A percentile compares a stretch with the other conserved stretches of the same genome.
Evolutionary conservation across 1,140 invertebrate species (phyloP).

Genomic region (Ctenoplectra terminalis): DNA sequence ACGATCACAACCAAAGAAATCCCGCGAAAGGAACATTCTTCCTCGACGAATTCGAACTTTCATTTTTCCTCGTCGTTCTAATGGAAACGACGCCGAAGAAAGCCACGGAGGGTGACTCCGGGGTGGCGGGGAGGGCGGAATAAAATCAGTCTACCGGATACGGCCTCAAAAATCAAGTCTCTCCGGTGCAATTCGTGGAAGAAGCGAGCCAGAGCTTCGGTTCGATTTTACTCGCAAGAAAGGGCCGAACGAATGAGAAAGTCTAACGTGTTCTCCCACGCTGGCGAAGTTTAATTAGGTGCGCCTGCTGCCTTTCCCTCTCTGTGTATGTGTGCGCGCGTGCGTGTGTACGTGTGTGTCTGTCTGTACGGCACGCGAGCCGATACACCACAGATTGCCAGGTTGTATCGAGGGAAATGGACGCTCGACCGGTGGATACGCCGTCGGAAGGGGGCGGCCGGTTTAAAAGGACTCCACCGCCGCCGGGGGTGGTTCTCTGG

Average conservation of each 20-base stretch:
- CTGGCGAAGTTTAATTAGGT: constrained; percentile 75
- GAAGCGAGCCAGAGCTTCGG: not conserved
- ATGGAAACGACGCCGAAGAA: constrained; percentile 25
- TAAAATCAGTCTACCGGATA: constrained; percentile 37
- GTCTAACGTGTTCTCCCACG: constrained; percentile 59
- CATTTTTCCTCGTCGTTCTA: constrained; percentile 32
- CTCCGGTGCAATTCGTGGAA: constrained; percentile 34
- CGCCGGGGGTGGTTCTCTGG: not conserved
- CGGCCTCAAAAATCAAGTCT: constrained; percentile 37
- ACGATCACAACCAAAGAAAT: not conserved
- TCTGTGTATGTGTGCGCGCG: constrained; percentile 22
- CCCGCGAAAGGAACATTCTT: not conserved
- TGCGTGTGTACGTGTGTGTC: not conserved
- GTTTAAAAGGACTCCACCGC: constrained; percentile 33
- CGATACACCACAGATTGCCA: constrained; percentile 31
- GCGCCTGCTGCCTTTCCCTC: constrained; percentile 22
- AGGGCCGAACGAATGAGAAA: constrained; percentile 36
- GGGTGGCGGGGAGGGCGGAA: not conserved
- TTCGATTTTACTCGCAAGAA: constrained; percentile 36
- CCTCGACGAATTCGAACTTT: constrained; percentile 26
- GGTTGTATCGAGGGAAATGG: constrained; percentile 38
- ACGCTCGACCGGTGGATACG: constrained; percentile 18
- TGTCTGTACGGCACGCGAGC: not conserved
- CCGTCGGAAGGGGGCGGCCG: constrained; percentile 3
- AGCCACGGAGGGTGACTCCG: too few species aligned